Evolutionary conservation across 64 coral and sea anemone species (phyloP).

Genomic region (Montipora capricornis): DNA sequence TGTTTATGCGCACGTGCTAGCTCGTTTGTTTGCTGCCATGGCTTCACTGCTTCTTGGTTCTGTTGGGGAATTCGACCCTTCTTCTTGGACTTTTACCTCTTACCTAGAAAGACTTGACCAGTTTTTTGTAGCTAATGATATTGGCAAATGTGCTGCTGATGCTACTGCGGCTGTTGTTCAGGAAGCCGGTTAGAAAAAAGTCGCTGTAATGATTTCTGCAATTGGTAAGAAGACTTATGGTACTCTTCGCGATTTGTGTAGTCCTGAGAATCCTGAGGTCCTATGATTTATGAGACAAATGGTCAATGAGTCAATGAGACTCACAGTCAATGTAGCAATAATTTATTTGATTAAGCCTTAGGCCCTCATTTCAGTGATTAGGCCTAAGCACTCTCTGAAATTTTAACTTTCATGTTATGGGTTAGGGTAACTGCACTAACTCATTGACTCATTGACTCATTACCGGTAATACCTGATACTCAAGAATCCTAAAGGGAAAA

Average conservation of each 20-base stretch:
- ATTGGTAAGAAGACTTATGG: constrained; percentile 27
- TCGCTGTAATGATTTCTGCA: background rate
- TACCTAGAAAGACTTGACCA: constrained; percentile 7
- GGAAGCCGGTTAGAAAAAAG: too few relatives aligned
- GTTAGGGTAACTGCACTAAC: too few relatives aligned
- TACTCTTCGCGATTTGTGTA: constrained; percentile 9
- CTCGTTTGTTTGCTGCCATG: background rate
- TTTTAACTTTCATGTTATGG: too few relatives aligned
- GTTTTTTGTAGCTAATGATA: constrained; percentile 28
- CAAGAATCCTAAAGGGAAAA: constrained; percentile 37
- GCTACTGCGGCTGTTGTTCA: background rate
- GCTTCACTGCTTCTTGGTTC: constrained; percentile 44
- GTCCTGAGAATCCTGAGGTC: constrained; percentile 6
- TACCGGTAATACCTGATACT: too few relatives aligned
- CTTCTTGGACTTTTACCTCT: constrained; percentile 44
- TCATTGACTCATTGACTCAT: too few relatives aligned
- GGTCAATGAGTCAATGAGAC: too few relatives aligned
- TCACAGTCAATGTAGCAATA: too few relatives aligned
- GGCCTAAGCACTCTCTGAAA: too few relatives aligned
- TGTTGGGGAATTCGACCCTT: constrained; percentile 56
- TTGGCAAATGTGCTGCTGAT: background rate
- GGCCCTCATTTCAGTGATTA: too few relatives aligned
- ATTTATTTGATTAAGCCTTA: too few relatives aligned
- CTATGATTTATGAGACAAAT: too few relatives aligned
- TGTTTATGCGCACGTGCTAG: background rate